Evolutionary conservation across 2,888 invertebrate genomes (phyloP), one percentile per base, ranked within the genome.

Genomic region (Diploptera punctata): DNA sequence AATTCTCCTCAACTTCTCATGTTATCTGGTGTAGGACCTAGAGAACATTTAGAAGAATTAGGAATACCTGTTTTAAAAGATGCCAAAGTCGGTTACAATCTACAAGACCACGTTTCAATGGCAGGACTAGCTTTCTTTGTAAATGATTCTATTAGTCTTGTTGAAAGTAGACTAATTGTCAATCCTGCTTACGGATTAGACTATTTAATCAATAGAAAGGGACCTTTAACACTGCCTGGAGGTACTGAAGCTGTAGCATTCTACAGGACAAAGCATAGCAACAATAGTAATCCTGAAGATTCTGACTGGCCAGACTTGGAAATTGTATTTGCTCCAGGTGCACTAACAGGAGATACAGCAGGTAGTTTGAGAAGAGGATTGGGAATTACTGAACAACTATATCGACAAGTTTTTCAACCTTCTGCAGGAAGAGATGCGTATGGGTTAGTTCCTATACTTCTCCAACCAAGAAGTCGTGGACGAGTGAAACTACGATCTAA

Each of bases 1-100:
- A 94, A 93, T 76, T 93, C 94, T 1, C 94, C 97, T 0, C 95
- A 96, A 80, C 81, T 97, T 3, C 82, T 97, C 60, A 92, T 95
- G 93, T 81, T 95, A 16, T 95, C 95, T 0, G 96, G 96, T 13
- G 84, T 95, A 31, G 93, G 93, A 0, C 93, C 93, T 0, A 82
- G 80, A 33, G 83, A 87, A 0, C 89, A 92, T 78, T 82, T 93
- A 4, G 78, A 82, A 21, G 82, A 87, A 38, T 79, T 89, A 7
- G 86, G 86, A 68, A 82, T 84, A 16, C 80, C 81, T 2, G 80
- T 84, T 0, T 74, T 84, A 9, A 77, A 79, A 3, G 81, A 85
- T 76, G 77, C 83, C 10, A 81, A 80, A 2, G 84, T 85, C 1
- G 85, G 85, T 13, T 76, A 81, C 68, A 84, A 84, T 75, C 78